Percentiles rank a stretch among this genome's conserved stretches.
Evolutionary conservation across 2,797 vertebrate genomes (phyloP).

Genomic region (Tolypeutes matacus): DNA sequence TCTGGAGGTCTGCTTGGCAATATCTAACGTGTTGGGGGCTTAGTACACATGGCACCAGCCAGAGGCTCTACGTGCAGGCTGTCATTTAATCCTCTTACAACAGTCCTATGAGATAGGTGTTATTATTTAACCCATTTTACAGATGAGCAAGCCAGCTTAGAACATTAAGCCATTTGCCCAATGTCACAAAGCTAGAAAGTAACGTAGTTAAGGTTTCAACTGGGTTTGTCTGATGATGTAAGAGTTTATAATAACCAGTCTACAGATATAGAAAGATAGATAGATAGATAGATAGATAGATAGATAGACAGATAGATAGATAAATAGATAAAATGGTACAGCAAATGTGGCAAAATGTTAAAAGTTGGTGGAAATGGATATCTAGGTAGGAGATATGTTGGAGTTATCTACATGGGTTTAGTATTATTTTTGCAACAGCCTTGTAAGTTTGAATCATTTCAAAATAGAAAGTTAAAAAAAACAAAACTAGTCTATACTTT

Average conservation of each 20-base stretch:
- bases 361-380: too few species aligned
- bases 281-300: too few species aligned
- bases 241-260: background rate
- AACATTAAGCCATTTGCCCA: background rate
- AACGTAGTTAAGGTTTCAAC: background rate
- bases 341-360: too few species aligned
- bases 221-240: background rate
- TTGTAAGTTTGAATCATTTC: too few species aligned
- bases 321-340: too few species aligned
- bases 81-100: conserved; percentile 13
- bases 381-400: too few species aligned
- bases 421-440: too few species aligned
- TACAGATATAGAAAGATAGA: too few species aligned
- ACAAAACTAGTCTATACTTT: background rate
- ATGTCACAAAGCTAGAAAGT: background rate
- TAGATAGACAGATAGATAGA: too few species aligned
- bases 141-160: background rate
- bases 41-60: background rate
- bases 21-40: background rate
- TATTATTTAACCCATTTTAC: background rate
- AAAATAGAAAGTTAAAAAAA: too few species aligned
- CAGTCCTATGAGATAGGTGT: background rate
- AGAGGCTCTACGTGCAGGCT: background rate
- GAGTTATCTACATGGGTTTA: too few species aligned
- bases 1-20: background rate